Evolutionary conservation across 2,888 invertebrate species (phyloP).

Genomic region (Carcina quercana): DNA sequence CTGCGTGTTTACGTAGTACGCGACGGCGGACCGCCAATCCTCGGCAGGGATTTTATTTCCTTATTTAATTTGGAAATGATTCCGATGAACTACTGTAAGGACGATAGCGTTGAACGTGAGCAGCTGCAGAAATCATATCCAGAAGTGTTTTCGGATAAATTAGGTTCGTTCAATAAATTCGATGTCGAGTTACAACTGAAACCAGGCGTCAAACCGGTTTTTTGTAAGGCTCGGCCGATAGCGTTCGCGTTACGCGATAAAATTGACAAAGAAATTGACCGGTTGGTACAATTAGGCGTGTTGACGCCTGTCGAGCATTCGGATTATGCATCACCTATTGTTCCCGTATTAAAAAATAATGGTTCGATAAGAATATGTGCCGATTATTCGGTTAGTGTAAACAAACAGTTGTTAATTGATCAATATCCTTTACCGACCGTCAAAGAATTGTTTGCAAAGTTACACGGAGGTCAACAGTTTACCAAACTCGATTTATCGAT

Average conservation of each 20-base stretch:
- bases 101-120: neutral
- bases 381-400: conserved; percentile 16
- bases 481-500: conserved; percentile 15
- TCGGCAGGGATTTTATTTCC: conserved; percentile 19
- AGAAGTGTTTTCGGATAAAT: neutral
- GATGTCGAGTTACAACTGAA: conserved; percentile 13
- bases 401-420: conserved; percentile 17
- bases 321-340: conserved; percentile 15
- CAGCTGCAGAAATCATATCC: neutral
- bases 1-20: conserved; percentile 16
- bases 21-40: conserved; percentile 18
- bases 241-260: conserved; percentile 16
- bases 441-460: conserved; percentile 16
- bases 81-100: neutral
- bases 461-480: conserved; percentile 16
- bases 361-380: conserved; percentile 16
- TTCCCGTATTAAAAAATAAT: conserved; percentile 15
- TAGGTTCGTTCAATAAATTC: neutral
- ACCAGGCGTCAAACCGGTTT: conserved; percentile 13
- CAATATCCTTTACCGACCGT: conserved; percentile 19
- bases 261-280: conserved; percentile 12
- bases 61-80: conserved; percentile 10
- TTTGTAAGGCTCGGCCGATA: conserved; percentile 13
- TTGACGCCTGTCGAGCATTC: conserved; percentile 14
- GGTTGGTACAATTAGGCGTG: conserved; percentile 11